Percentiles rank a stretch among this genome's conserved stretches.
Evolutionary conservation across 2,888 invertebrate species (phyloP).

Genomic region (Tetragonula carbonaria): DNA sequence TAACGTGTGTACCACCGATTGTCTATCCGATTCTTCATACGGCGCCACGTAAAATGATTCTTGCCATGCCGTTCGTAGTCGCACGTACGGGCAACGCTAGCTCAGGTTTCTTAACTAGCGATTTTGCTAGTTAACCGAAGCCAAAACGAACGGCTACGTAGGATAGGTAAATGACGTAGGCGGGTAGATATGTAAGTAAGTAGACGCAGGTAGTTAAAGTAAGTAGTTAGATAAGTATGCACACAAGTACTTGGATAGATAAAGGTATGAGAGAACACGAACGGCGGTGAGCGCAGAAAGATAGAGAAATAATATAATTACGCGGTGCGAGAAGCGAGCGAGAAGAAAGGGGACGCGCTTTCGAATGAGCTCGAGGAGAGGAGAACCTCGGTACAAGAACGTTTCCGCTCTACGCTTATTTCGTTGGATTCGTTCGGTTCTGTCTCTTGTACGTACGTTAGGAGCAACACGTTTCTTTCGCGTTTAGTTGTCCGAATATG

Average conservation of each 20-base stretch:
- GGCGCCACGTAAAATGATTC: background rate
- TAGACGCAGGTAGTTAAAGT: conserved; percentile 37
- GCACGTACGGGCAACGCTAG: conserved; percentile 7
- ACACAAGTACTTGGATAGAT: conserved; percentile 27
- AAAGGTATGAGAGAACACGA: conserved; percentile 11
- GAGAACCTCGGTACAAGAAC: background rate
- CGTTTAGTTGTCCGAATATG: conserved; percentile 24
- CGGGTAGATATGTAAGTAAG: conserved; percentile 30
- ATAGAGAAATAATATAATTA: background rate
- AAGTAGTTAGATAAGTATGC: conserved; percentile 32
- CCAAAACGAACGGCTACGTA: background rate
- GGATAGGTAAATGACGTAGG: conserved; percentile 39
- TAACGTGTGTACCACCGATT: background rate
- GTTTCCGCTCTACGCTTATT: conserved; percentile 28
- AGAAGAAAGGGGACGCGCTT: background rate
- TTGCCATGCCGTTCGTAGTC: conserved; percentile 35
- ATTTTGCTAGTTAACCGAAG: background rate
- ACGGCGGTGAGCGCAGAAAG: background rate
- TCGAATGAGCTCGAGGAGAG: too few relatives aligned
- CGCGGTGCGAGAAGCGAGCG: too few relatives aligned
- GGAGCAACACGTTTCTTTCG: background rate
- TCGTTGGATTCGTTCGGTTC: conserved; percentile 10
- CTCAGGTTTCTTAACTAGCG: conserved; percentile 13
- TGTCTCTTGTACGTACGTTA: background rate
- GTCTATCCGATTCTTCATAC: conserved; percentile 10